phyloP scores from a whole-genome alignment of 2,888 invertebrate species.

The Idaea aversata region DNA sequence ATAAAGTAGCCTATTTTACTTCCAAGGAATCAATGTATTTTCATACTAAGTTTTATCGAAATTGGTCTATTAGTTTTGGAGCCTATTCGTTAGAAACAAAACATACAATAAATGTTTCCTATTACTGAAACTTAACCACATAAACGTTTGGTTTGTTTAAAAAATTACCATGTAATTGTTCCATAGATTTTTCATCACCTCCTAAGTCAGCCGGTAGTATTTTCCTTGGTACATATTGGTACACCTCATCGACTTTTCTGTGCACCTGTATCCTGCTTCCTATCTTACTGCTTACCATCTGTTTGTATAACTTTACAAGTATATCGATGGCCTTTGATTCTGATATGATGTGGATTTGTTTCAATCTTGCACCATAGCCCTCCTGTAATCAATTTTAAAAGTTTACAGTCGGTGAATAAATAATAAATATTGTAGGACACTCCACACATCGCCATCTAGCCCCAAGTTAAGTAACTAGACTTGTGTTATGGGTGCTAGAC shows the following conservation, averaged over 20 bases:
- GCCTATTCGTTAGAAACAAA: too few relatives aligned
- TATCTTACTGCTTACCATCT: slow-evolving; percentile 29
- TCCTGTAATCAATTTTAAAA: slow-evolving; percentile 42
- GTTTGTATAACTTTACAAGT: slow-evolving; percentile 52
- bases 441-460: too few relatives aligned
- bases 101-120: too few relatives aligned
- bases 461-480: too few relatives aligned
- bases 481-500: too few relatives aligned
- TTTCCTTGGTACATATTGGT: slow-evolving; percentile 12
- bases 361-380: slow-evolving; percentile 52
- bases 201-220: slow-evolving; percentile 24
- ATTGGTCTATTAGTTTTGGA: too few relatives aligned
- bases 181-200: slow-evolving; percentile 18
- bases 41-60: too few relatives aligned
- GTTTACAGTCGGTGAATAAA: too few relatives aligned
- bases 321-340: slow-evolving; percentile 55
- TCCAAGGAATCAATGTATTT: too few relatives aligned
- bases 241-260: slow-evolving; percentile 16
- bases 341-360: slow-evolving; percentile 59
- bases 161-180: slow-evolving; percentile 17
- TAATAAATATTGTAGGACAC: too few relatives aligned
- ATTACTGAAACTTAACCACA: too few relatives aligned
- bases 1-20: too few relatives aligned
- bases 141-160: not conserved
- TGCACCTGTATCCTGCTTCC: slow-evolving; percentile 20